A percentile compares a stretch with the other conserved stretches of the same genome.
Conservation (phyloP, 2,113 vertebrate species). For the Bungarus multicinctus region DNA sequence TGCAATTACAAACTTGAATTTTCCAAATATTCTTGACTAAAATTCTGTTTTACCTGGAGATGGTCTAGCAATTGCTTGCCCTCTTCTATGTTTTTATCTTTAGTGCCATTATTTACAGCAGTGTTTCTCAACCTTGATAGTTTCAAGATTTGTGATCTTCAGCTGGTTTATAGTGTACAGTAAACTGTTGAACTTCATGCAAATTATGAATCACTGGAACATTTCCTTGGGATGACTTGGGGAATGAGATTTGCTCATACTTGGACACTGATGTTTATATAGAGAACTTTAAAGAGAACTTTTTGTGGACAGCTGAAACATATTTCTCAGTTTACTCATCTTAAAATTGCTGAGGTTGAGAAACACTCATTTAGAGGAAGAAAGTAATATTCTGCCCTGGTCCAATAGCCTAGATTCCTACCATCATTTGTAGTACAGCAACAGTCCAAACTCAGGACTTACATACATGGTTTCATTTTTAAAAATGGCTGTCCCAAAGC, state of each 20-base stretch:
- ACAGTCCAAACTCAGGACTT: not conserved
- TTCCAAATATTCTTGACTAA: not conserved
- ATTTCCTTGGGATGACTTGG: not conserved
- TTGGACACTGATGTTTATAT: not conserved
- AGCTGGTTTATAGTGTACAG: not conserved
- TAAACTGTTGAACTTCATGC: not conserved
- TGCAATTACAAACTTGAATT: not conserved
- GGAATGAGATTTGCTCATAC: not conserved
- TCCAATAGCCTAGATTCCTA: not conserved
- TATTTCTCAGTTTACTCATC: not conserved
- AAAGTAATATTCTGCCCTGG: not conserved
- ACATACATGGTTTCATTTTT: not conserved
- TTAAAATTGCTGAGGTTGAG: not conserved
- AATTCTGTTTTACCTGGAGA: not conserved
- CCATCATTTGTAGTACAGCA: not conserved
- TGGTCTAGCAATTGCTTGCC: not conserved
- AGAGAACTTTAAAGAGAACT: not conserved
- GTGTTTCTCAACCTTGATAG: not conserved
- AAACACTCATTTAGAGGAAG: not conserved
- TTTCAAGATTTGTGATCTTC: not conserved
- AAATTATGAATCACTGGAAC: not conserved
- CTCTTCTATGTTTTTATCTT: not conserved
- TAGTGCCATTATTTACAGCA: not conserved
- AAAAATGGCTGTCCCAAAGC: not conserved
- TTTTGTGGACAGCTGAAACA: not conserved